Evolutionary conservation across 2,797 vertebrate genomes (phyloP).

Genomic region (Tauraco hartlaubi): DNA sequence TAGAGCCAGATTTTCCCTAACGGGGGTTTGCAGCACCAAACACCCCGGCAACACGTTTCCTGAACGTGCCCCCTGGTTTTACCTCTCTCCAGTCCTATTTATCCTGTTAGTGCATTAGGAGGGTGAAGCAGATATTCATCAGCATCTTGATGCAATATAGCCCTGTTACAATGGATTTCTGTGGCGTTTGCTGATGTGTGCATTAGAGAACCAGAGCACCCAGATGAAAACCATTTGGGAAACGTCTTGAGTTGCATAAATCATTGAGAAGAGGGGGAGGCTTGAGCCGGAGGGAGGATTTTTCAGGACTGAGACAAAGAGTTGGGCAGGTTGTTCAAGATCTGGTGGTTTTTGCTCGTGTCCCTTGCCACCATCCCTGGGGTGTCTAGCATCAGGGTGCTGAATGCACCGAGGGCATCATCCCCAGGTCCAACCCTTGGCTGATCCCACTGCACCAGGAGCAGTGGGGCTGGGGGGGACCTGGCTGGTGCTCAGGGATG

Average conservation of each 20-base stretch:
- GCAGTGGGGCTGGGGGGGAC: not conserved
- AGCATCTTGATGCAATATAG: not conserved
- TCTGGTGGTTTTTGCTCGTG: not conserved
- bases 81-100: not conserved
- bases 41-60: accelerated
- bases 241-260: not conserved
- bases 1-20: not conserved
- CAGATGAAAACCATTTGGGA: not conserved
- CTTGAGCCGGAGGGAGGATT: not conserved
- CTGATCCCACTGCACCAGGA: not conserved
- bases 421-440: not conserved
- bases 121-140: not conserved
- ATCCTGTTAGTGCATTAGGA: slow-evolving; percentile 30
- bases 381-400: not conserved
- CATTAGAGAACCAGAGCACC: not conserved
- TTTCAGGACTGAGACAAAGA: not conserved
- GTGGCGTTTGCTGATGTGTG: not conserved
- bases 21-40: not conserved
- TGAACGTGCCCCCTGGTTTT: not conserved
- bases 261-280: not conserved
- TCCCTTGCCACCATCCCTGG: not conserved
- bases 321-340: accelerated
- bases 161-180: not conserved
- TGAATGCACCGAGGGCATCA: not conserved
- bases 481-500: not conserved